Percentiles rank a stretch among this genome's conserved stretches.
These are phyloP conservation scores for Norana najaformis DNA, from an alignment of 2,888 invertebrate genomes.

Conservation along the genomic window DNA sequence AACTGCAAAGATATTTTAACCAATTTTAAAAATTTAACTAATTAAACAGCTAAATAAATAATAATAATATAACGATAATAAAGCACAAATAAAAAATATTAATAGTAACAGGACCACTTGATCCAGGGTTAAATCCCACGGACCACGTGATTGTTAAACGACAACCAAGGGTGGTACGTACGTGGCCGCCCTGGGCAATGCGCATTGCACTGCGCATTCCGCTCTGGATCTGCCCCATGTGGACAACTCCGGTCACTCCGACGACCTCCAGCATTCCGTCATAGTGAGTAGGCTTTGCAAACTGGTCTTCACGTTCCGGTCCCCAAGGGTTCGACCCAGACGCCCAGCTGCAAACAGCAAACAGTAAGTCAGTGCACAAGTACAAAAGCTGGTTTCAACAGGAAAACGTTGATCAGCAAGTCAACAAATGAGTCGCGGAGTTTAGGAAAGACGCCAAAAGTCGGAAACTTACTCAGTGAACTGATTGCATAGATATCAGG, in stretches of 20 bases:
- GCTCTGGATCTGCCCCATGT: slow-evolving; percentile 97
- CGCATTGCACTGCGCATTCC: slow-evolving; percentile 94
- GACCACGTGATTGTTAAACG: too few relatives aligned
- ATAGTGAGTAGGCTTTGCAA: slow-evolving; percentile 97
- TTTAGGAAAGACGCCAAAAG: neutral
- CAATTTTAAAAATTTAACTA: too few relatives aligned
- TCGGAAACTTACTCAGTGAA: neutral
- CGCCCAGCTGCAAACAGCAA: slow-evolving; percentile 81
- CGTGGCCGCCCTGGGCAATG: slow-evolving; percentile 88
- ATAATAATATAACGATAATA: too few relatives aligned
- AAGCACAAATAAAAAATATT: too few relatives aligned
- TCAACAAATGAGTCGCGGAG: neutral
- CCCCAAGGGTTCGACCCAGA: slow-evolving; percentile 99
- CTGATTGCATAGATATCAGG: too few relatives aligned
- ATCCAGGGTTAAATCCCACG: too few relatives aligned
- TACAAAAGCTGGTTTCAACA: too few relatives aligned
- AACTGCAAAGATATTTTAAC: too few relatives aligned
- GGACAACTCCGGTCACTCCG: slow-evolving; percentile 97
- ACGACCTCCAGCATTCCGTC: slow-evolving; percentile 99
- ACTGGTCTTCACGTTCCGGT: slow-evolving; percentile 95
- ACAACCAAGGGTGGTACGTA: slow-evolving; percentile 59
- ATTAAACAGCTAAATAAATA: too few relatives aligned
- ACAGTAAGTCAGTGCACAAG: too few relatives aligned
- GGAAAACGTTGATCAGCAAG: too few relatives aligned
- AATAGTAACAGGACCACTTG: too few relatives aligned